Conservation (phyloP, 2,113 vertebrate genomes). For the Triplophysa tibetana region DNA sequence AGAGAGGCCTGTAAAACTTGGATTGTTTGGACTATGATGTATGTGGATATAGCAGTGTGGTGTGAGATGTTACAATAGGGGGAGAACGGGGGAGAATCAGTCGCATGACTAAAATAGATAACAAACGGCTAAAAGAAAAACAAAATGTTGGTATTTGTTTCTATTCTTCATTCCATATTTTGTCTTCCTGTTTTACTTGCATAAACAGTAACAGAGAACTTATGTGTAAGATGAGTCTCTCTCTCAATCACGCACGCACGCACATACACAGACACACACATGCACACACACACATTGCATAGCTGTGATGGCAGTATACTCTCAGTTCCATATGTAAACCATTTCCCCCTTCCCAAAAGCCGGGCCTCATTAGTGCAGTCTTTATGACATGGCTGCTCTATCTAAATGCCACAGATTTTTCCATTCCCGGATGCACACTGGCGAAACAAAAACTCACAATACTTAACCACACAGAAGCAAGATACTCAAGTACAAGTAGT, state of each 20-base stretch:
- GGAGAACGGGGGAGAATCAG: not conserved
- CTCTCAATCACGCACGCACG: not conserved
- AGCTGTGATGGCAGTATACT: conserved; percentile 67
- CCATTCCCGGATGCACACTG: conserved; percentile 57
- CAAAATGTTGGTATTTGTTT: not conserved
- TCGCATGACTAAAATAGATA: not conserved
- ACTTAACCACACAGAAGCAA: conserved; percentile 27
- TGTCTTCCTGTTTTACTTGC: not conserved
- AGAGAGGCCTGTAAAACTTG: conserved; percentile 19
- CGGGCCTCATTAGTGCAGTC: conserved; percentile 71
- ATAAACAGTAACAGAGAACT: not conserved
- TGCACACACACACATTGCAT: conserved; percentile 59
- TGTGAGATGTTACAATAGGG: conserved; percentile 24
- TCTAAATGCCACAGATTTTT: conserved; percentile 75
- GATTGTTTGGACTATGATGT: conserved; percentile 15
- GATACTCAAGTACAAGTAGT: not conserved
- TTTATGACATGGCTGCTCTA: conserved; percentile 73
- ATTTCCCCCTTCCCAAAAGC: conserved; percentile 67
- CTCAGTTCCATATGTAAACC: conserved; percentile 76
- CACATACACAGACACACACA: no score
- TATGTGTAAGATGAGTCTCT: conserved; percentile 18
- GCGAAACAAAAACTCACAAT: conserved; percentile 36
- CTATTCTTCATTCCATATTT: not conserved
- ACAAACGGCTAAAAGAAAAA: not conserved
- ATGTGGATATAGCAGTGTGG: conserved; percentile 33